A percentile compares a stretch with the other conserved stretches of the same genome.
Conservation (phyloP, 2,797 vertebrate genomes). For the Gymnocypris eckloni region DNA sequence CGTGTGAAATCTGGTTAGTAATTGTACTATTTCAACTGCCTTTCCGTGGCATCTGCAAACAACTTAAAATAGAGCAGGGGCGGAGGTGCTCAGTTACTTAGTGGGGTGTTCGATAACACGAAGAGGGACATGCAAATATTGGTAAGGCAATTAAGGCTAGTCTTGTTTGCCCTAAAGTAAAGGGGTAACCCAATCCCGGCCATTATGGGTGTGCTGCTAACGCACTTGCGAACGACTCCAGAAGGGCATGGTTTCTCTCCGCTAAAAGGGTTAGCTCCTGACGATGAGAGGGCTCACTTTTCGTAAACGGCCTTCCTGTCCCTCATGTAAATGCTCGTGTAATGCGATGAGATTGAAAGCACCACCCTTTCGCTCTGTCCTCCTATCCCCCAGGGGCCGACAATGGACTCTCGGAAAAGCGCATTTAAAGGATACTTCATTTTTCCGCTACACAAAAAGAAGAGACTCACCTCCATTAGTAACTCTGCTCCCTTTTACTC, state of each 20-base stretch:
- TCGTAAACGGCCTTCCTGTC: conserved; percentile 69
- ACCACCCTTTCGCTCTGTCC: conserved; percentile 58
- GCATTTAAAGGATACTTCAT: conserved; percentile 63
- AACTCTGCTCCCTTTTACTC: conserved; percentile 61
- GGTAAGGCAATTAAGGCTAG: conserved; percentile 79
- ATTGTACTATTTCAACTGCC: conserved; percentile 71
- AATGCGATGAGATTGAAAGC: conserved; percentile 71
- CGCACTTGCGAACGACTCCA: conserved; percentile 67
- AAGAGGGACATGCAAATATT: conserved; percentile 83
- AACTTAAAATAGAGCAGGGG: conserved; percentile 75
- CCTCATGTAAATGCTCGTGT: conserved; percentile 71
- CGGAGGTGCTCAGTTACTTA: conserved; percentile 73
- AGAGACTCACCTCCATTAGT: conserved; percentile 53
- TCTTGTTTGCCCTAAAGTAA: conserved; percentile 77
- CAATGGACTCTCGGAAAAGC: conserved; percentile 66
- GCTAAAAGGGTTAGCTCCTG: conserved; percentile 74
- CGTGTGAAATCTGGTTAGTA: conserved; percentile 76
- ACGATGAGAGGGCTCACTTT: conserved; percentile 74
- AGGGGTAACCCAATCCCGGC: conserved; percentile 79
- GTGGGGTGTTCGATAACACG: conserved; percentile 78
- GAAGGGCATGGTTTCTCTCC: conserved; percentile 72
- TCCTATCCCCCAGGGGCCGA: conserved; percentile 62
- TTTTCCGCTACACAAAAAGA: conserved; percentile 56
- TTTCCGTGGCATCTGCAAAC: conserved; percentile 74
- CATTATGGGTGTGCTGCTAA: conserved; percentile 76